Conservation (phyloP, 2,888 invertebrate genomes). For the Vesta saturnalis region DNA sequence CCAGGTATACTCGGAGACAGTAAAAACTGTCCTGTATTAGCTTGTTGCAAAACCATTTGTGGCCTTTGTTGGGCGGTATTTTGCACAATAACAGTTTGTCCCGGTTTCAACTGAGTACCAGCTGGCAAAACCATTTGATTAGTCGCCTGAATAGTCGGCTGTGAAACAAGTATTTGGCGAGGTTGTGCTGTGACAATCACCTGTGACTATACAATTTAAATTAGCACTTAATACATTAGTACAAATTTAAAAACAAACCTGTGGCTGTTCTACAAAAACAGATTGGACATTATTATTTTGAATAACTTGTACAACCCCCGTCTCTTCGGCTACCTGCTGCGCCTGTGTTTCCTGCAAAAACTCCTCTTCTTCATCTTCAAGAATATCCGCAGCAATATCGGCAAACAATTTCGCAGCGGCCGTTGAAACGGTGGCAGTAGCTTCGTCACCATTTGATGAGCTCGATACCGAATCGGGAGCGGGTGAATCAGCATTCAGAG, state of each 20-base stretch:
- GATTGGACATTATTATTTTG: slow-evolving; percentile 49
- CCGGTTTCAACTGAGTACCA: slow-evolving; percentile 57
- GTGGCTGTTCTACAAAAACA: slow-evolving; percentile 59
- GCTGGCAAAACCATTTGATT: slow-evolving; percentile 51
- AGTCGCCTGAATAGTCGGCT: slow-evolving; percentile 49
- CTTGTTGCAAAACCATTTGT: slow-evolving; percentile 57
- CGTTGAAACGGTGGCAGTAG: slow-evolving; percentile 75
- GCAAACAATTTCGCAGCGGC: slow-evolving; percentile 88
- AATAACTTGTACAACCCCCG: slow-evolving; percentile 43
- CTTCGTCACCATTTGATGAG: slow-evolving; percentile 61
- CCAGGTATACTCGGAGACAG: slow-evolving; percentile 58
- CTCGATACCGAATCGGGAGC: slow-evolving; percentile 63
- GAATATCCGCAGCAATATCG: slow-evolving; percentile 83
- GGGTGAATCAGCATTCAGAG: slow-evolving; percentile 62
- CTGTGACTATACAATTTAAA: slow-evolving; percentile 41
- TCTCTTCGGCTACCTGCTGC: slow-evolving; percentile 39
- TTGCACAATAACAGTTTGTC: slow-evolving; percentile 60
- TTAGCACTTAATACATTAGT: no score
- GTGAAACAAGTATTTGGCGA: slow-evolving; percentile 66
- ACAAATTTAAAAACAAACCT: slow-evolving; percentile 39
- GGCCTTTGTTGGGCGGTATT: slow-evolving; percentile 55
- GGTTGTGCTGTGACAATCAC: slow-evolving; percentile 60
- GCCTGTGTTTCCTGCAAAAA: slow-evolving; percentile 59
- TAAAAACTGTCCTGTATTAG: slow-evolving; percentile 55
- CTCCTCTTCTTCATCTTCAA: slow-evolving; percentile 80